A percentile compares a stretch with the other conserved stretches of the same genome.
These are phyloP conservation scores for Leptopilina myrica DNA, from an alignment of 2,888 invertebrate genomes.

Conservation along the genomic window DNA sequence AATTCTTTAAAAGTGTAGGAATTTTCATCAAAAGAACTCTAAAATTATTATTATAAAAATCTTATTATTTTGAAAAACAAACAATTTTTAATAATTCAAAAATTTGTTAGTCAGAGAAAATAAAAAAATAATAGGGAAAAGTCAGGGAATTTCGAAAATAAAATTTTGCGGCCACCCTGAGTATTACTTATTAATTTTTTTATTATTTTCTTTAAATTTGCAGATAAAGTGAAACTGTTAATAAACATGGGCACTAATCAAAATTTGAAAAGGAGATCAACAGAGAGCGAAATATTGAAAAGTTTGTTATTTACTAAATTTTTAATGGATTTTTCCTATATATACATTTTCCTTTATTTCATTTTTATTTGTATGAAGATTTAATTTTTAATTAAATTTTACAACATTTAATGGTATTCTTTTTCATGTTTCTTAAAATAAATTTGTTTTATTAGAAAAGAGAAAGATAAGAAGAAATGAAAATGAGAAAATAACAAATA, in stretches of 20 bases:
- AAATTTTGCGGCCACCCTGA: too few relatives aligned
- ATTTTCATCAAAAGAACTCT: too few relatives aligned
- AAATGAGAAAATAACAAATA: background rate
- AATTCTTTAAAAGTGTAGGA: too few relatives aligned
- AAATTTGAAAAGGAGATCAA: background rate
- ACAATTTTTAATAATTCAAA: too few relatives aligned
- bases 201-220: background rate
- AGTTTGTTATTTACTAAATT: background rate
- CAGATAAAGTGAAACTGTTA: background rate
- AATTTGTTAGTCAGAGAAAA: too few relatives aligned
- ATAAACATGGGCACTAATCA: background rate
- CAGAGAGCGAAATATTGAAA: background rate
- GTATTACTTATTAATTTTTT: background rate
- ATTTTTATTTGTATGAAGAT: background rate
- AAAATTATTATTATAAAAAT: too few relatives aligned
- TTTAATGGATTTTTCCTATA: background rate
- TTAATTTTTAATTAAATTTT: background rate
- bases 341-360: background rate
- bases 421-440: constrained; percentile 43
- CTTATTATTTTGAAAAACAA: too few relatives aligned
- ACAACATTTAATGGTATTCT: too few relatives aligned
- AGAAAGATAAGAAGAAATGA: constrained; percentile 49
- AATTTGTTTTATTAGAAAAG: constrained; percentile 62
- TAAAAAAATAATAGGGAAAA: too few relatives aligned
- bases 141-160: too few relatives aligned